Percentiles rank a stretch among this genome's conserved stretches.
phyloP scores from a whole-genome alignment of 2,888 invertebrate genomes.

The Agrochola lota region DNA sequence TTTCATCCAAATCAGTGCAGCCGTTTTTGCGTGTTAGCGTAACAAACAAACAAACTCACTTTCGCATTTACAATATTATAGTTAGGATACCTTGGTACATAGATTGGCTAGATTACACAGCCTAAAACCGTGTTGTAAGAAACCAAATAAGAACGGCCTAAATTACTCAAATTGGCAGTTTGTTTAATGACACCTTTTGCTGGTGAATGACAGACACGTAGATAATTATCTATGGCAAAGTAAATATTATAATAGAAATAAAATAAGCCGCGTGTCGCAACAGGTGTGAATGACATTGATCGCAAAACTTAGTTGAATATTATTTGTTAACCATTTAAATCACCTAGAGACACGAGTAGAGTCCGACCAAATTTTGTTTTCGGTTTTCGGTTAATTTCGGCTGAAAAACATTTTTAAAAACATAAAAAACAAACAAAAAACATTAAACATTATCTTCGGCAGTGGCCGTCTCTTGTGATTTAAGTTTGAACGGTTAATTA shows the following conservation, averaged over 20 bases:
- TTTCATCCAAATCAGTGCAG: too few species aligned
- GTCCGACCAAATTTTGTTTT: neutral
- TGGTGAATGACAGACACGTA: constrained; percentile 51
- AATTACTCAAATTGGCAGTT: constrained; percentile 52
- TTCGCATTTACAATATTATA: too few species aligned
- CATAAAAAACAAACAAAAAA: too few species aligned
- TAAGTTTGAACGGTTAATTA: neutral
- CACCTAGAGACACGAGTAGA: neutral
- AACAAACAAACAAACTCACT: too few species aligned
- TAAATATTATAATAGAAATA: constrained; percentile 54
- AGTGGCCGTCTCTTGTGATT: neutral
- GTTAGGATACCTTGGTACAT: constrained; percentile 11
- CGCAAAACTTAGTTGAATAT: constrained; percentile 20
- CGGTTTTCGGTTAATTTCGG: neutral
- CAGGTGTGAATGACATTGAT: constrained; percentile 44
- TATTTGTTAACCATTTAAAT: neutral
- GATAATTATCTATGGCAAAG: constrained; percentile 46
- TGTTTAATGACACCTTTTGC: constrained; percentile 42
- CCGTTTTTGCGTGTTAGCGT: too few species aligned
- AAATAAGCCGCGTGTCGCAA: constrained; percentile 35
- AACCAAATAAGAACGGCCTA: constrained; percentile 55
- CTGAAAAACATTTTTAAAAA: too few species aligned
- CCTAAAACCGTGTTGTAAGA: constrained; percentile 44
- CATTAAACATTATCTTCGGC: neutral
- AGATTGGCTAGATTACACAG: constrained; percentile 36